These are phyloP conservation scores for Actinemys pallida DNA, from an alignment of 2,113 vertebrate species.

Conservation along the genomic window DNA sequence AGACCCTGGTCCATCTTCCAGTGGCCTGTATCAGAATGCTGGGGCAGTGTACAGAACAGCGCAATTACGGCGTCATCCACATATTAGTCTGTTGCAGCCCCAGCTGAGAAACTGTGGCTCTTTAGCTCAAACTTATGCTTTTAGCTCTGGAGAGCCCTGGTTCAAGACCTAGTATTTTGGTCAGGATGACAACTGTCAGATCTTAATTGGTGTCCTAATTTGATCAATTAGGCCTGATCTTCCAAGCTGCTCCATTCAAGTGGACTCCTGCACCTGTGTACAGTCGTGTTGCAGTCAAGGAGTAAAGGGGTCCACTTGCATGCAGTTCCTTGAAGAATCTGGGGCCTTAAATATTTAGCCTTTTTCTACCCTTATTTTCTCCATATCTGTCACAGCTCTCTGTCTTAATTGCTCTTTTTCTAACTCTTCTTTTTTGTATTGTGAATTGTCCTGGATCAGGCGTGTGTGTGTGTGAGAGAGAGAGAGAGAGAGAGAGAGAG, in stretches of 20 bases:
- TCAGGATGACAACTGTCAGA: too few species aligned
- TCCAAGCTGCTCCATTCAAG: background rate
- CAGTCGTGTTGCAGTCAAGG: background rate
- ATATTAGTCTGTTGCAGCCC: background rate
- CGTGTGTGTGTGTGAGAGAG: too few species aligned
- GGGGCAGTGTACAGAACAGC: too few species aligned
- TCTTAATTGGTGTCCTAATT: background rate
- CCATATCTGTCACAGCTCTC: background rate
- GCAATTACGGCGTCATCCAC: background rate
- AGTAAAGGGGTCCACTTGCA: background rate
- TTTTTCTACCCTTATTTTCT: background rate
- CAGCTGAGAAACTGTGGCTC: fast-evolving
- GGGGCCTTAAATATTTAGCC: background rate
- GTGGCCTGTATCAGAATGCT: too few species aligned
- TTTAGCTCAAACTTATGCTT: too few species aligned
- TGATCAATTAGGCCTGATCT: background rate
- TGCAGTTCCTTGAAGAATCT: background rate
- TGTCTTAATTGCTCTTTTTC: background rate
- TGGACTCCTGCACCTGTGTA: background rate
- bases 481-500: too few species aligned
- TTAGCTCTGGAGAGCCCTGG: too few species aligned
- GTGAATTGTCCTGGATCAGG: background rate
- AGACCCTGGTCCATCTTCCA: too few species aligned
- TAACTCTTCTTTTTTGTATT: background rate
- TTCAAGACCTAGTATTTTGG: too few species aligned